These are phyloP conservation scores for Cricetomys ansorgei DNA, from an alignment of 2,113 vertebrate genomes.

Conservation along the genomic window DNA sequence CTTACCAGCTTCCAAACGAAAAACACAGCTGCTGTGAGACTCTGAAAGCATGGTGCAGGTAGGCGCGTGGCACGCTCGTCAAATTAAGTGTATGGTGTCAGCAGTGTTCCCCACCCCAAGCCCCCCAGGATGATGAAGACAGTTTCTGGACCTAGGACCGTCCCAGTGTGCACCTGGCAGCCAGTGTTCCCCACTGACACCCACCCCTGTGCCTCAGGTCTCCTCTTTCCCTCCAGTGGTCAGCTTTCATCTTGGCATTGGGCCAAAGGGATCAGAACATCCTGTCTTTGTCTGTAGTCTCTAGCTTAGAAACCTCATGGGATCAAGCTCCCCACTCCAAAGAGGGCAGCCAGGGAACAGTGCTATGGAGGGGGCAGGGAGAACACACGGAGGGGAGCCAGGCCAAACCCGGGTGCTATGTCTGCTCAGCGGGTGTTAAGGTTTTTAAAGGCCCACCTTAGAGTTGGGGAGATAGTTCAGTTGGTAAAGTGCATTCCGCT, in stretches of 20 bases:
- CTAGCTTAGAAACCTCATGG: conserved; percentile 20
- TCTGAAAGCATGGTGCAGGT: background rate
- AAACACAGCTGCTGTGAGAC: background rate
- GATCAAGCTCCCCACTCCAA: conserved; percentile 1
- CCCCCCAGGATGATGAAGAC: background rate
- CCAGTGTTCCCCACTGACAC: background rate
- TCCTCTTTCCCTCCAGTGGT: conserved; percentile 40
- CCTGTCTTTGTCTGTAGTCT: conserved; percentile 56
- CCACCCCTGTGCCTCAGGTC: background rate
- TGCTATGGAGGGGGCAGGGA: background rate
- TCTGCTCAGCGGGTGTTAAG: background rate
- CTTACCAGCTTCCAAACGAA: background rate
- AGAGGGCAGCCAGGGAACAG: background rate
- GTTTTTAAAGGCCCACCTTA: background rate
- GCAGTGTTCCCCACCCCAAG: background rate
- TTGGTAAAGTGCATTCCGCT: background rate
- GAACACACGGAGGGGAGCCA: background rate
- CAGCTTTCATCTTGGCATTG: conserved; percentile 41
- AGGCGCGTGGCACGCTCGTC: background rate
- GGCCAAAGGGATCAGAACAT: conserved; percentile 45
- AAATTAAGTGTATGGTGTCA: background rate
- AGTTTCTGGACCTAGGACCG: background rate
- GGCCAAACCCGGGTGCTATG: background rate
- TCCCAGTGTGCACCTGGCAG: background rate
- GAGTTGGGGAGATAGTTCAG: background rate